Evolutionary conservation across 2,888 invertebrate species (phyloP), one percentile per base, ranked within the genome.

Genomic region (Dryocosmus kuriphilus): DNA sequence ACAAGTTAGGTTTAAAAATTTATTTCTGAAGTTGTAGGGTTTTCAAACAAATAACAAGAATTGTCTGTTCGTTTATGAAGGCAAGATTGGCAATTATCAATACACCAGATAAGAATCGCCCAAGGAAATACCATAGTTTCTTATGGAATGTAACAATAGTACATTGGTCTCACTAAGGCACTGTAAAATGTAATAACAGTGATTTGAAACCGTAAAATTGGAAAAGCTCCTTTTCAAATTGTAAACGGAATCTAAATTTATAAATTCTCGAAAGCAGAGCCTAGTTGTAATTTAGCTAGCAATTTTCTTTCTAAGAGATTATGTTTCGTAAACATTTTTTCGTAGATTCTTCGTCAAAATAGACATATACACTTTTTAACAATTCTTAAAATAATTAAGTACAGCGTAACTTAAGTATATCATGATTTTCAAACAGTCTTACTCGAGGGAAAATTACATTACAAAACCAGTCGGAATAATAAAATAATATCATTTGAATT

Each of bases 331-430:
- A 4, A 57, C 24, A 57, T 57, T 57, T 57, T 55, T 55, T 22
- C n/a, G 1, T n/a, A 55, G 8, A n/a, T 22, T 55, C 8, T 57
- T 1, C 14, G 14, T 57, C 24, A 24, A 14, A 24, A 27, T 1
- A 27, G 1, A 24, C 27, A 24, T 27, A 57, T 57, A 24, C 5
- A 11, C 11, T 57, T 57, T 24, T 57, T 24, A 57, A 24, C 57
- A 51, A n/a, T 51, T 51, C 51, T 51, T 51, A 30, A 61, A 30
- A 63, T 63, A 63, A 32, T 63, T 63, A 63, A 63, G 63, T 63
- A 63, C 63, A 63, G 35, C 63, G 32, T 63, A 35, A 32, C 32
- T 63, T 63, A 35, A 32, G 32, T n/a, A 63, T 32, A 35, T 24
- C n/a, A 63, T 63, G 14, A 32, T 35, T 63, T 35, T 35, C 19